phyloP scores from a whole-genome alignment of 2,888 invertebrate genomes.

The Halocaridina rubra region DNA sequence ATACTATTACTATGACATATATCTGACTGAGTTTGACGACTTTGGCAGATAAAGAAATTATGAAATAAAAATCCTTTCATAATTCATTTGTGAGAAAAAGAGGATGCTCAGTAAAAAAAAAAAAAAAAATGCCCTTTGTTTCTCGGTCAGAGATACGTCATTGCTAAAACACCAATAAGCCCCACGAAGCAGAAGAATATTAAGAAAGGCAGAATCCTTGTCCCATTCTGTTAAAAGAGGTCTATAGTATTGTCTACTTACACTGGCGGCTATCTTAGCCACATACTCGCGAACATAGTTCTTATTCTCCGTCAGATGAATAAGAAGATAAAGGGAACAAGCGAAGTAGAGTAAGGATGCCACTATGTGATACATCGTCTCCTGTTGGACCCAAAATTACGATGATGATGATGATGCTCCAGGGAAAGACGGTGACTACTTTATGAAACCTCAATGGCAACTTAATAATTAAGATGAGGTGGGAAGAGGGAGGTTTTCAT shows the following conservation, averaged over 20 bases:
- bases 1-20: background rate
- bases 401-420: no score
- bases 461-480: no score
- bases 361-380: constrained; percentile 83
- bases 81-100: background rate
- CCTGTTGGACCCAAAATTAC: constrained; percentile 74
- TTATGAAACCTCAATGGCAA: no score
- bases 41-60: background rate
- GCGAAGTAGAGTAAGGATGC: constrained; percentile 80
- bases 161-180: background rate
- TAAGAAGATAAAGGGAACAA: constrained; percentile 77
- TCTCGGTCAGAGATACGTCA: background rate
- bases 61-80: background rate
- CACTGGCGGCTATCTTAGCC: constrained; percentile 79
- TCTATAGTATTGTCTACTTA: constrained; percentile 70
- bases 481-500: no score
- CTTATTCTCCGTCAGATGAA: constrained; percentile 72
- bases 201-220: background rate
- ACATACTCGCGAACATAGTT: constrained; percentile 72
- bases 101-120: background rate
- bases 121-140: background rate
- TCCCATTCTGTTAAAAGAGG: background rate
- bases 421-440: no score
- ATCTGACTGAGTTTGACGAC: background rate
- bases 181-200: background rate